Conservation (phyloP, 2,888 invertebrate genomes). For the Plagiodera versicolora region DNA sequence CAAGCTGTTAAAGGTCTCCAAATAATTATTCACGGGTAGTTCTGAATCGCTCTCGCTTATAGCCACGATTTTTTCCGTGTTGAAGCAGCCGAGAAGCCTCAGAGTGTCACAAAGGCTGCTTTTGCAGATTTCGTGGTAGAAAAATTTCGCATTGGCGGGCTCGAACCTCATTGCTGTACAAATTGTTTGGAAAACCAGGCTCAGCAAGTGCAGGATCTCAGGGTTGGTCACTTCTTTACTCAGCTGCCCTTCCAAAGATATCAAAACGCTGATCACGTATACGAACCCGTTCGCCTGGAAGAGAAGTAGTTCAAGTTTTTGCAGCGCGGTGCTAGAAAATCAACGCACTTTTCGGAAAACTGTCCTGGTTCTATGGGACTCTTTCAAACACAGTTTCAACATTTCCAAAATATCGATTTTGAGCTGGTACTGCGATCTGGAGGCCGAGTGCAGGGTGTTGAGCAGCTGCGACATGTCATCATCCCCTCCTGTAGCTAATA, state of each 20-base stretch:
- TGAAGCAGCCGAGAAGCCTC: constrained; percentile 88
- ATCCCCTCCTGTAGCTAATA: constrained; percentile 89
- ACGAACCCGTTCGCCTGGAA: constrained; percentile 89
- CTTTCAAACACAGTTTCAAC: constrained; percentile 84
- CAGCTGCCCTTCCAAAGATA: constrained; percentile 85
- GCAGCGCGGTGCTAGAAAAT: not conserved
- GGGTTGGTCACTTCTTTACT: constrained; percentile 55
- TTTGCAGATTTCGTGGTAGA: constrained; percentile 95
- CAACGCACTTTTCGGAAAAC: constrained; percentile 85
- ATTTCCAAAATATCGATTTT: constrained; percentile 91
- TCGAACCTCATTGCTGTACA: constrained; percentile 98
- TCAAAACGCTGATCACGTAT: constrained; percentile 93
- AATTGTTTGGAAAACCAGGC: constrained; percentile 91
- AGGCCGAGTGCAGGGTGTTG: constrained; percentile 89
- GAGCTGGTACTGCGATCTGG: constrained; percentile 75
- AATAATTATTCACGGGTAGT: constrained; percentile 39
- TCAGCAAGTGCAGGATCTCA: constrained; percentile 77
- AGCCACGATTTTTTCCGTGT: constrained; percentile 44
- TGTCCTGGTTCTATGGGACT: constrained; percentile 94
- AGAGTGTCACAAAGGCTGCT: constrained; percentile 93
- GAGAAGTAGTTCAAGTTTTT: not conserved
- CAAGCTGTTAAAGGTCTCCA: constrained; percentile 66
- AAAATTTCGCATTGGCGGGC: constrained; percentile 98
- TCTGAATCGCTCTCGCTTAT: constrained; percentile 46
- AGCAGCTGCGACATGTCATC: constrained; percentile 94